Percentiles rank a stretch among this genome's conserved stretches.
These are phyloP conservation scores for Anser brachyrhynchus DNA, from an alignment of 2,113 vertebrate genomes.

Conservation along the genomic window DNA sequence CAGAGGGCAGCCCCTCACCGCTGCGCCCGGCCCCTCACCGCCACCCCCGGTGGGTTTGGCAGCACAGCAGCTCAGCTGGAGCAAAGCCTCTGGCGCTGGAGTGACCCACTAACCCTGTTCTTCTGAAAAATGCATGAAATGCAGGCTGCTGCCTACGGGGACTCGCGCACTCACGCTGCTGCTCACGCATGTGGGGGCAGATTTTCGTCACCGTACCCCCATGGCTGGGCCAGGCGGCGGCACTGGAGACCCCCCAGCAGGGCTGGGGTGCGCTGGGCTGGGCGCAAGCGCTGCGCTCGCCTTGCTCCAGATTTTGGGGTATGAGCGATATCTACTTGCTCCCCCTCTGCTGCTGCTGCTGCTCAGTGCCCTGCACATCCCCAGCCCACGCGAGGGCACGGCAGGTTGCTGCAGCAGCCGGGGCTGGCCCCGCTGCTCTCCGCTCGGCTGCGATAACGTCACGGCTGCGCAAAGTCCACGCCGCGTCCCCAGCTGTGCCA, in stretches of 20 bases:
- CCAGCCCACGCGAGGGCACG: fast-evolving
- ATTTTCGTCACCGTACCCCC: neutral
- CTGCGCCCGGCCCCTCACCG: neutral
- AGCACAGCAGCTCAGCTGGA: slow-evolving; percentile 43
- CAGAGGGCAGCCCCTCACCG: neutral
- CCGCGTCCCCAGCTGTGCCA: fast-evolving
- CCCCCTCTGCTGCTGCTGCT: neutral
- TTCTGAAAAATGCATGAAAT: slow-evolving; percentile 60
- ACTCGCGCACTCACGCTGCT: neutral
- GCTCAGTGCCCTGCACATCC: fast-evolving
- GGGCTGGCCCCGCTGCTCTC: neutral
- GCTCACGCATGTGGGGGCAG: fast-evolving
- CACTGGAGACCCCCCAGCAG: fast-evolving
- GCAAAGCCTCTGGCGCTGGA: slow-evolving; percentile 26
- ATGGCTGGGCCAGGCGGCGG: neutral
- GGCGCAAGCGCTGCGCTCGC: fast-evolving
- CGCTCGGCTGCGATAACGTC: neutral
- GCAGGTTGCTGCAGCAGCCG: neutral
- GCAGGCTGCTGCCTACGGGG: slow-evolving; percentile 36
- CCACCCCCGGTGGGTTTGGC: neutral
- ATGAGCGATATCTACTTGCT: too few relatives aligned
- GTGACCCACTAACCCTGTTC: slow-evolving; percentile 72
- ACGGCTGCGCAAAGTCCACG: fast-evolving
- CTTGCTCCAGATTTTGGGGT: neutral
- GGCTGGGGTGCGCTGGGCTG: neutral